Conservation (phyloP, 2,888 invertebrate species). For the Drosophila prolongata region DNA sequence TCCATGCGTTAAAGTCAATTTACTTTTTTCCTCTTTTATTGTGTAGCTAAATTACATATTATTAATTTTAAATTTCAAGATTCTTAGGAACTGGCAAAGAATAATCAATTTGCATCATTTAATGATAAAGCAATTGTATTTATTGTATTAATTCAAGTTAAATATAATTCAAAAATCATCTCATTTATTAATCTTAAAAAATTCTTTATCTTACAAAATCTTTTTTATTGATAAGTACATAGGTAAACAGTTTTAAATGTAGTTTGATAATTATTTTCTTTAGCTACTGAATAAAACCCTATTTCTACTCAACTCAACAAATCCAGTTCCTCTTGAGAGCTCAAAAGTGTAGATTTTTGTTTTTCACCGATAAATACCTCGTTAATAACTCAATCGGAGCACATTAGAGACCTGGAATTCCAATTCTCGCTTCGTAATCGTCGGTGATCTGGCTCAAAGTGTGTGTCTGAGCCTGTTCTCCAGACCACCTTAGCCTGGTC, state of each 20-base stretch:
- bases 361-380: slow-evolving; percentile 35
- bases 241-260: too few relatives aligned
- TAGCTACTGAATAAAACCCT: neutral
- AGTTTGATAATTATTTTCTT: too few relatives aligned
- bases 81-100: neutral
- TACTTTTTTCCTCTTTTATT: slow-evolving; percentile 13
- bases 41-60: slow-evolving; percentile 2
- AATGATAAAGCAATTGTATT: neutral
- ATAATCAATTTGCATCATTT: neutral
- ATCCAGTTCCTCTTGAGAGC: slow-evolving; percentile 34
- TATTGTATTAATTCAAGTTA: neutral
- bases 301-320: slow-evolving; percentile 6
- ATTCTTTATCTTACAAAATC: too few relatives aligned
- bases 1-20: neutral
- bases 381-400: slow-evolving; percentile 40
- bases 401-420: slow-evolving; percentile 41
- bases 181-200: too few relatives aligned
- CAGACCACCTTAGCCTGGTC: slow-evolving; percentile 30
- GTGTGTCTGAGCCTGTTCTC: slow-evolving; percentile 29
- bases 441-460: slow-evolving; percentile 36
- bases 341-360: slow-evolving; percentile 25
- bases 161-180: too few relatives aligned
- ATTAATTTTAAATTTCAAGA: slow-evolving; percentile 2
- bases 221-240: too few relatives aligned
- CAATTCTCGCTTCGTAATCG: slow-evolving; percentile 42